Evolutionary conservation across 1,140 invertebrate genomes (phyloP), one percentile per base, ranked within the genome.

Genomic region (Leptopilina boulardi): DNA sequence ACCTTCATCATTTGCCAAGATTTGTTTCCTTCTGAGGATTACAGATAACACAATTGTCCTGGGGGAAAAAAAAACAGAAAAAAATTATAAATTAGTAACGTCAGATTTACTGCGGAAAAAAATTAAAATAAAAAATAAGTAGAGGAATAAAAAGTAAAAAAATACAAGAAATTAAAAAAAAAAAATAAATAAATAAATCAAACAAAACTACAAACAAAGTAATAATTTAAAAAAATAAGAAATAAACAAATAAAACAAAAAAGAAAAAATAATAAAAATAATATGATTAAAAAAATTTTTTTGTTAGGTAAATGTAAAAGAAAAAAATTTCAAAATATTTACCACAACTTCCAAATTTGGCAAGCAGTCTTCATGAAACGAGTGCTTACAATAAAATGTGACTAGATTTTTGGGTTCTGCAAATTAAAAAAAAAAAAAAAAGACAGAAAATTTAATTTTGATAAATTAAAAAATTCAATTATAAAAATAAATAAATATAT

Each of bases 311-410:
- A 34, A 34, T 34, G 2, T 34, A 34, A 34, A 34, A 2, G 30
- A 34, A 34, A 3, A 34, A 34, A 34, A 34, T 34, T 34, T 34
- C 30, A 38, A 38, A 9, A 23, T 82, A 84, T 82, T 19, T 82
- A 90, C 89, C 51, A 90, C 81, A 70, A 87, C 73, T 82, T 91
- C 81, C 47, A 89, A 85, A 78, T 89, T 88, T 54, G 93, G 93
- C 79, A 98, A 88, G 91, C 98, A 99, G 76, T 94, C 93, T 87
- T 95, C 94, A 89, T 99, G 98, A 88, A 98, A 98, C 0, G 94
- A 93, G 91, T 99, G 98, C 79, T 94, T 94, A 87, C 97, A 99
- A 86, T 96, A 96, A 88, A 98, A 99, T 54, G 97, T 93, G 76
- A 95, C 91, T 80, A 98, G 90, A 88, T 95, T 94, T 83, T 93